Evolutionary conservation across 2,888 invertebrate genomes (phyloP), one percentile per base, ranked within the genome.

Genomic region (Monoplex corrugatus): DNA sequence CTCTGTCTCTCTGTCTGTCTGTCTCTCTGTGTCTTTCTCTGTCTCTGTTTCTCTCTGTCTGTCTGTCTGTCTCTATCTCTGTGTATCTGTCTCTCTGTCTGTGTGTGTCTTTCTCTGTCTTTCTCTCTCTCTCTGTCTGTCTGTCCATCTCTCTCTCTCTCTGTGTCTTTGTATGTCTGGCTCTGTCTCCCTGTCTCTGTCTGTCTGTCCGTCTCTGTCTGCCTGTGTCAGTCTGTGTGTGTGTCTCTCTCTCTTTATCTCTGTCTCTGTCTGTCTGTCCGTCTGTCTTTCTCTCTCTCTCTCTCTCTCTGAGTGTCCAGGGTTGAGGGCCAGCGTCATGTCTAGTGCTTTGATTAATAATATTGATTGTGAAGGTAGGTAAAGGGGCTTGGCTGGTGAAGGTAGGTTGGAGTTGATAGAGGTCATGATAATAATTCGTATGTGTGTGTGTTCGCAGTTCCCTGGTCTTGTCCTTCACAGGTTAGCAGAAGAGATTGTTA

Each of bases 41-140:
- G n/a, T 72, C 68, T 1, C 19, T 57, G 28, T 57, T 57, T 57
- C 19, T 23, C 28, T 57, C 10, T 57, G 5, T 57, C 28, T 57
- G 57, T 82, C 82, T 82, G 40, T 82, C 82, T 38, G 40, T 82
- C 40, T 32, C 78, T 75, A n/a, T 75, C 78, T 75, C n/a, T n/a
- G 28, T 82, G 40, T 82, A 28, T 82, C 82, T 38, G 40, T 82
- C 40, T 32, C 78, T 75, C 78, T 75, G 32, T 75, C n/a, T n/a
- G 28, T 82, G 40, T 82, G 40, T 82, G 40, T 38, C 82, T 82
- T 43, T 32, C 78, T 75, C 78, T 75, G 32, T 75, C n/a, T n/a
- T 28, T 82, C 82, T 82, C 38, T 82, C 82, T 38, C 82, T 82
- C 40, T 32, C 78, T 75, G 32, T 75, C 78, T 75, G 10, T n/a